Conservation (phyloP, 2,888 invertebrate species). For the Hemithea aestivaria region DNA sequence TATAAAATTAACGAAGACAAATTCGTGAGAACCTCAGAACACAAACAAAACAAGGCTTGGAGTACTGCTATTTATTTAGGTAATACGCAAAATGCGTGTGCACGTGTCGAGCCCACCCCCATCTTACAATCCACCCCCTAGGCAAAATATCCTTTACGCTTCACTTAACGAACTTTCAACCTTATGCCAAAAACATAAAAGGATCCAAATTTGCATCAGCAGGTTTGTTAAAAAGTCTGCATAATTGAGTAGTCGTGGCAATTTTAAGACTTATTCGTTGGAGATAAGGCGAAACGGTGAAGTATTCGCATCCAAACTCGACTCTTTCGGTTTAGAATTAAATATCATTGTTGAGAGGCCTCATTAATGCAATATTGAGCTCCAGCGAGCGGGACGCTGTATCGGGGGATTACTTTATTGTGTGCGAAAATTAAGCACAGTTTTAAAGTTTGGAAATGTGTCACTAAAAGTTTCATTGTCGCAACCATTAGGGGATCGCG, state of each 20-base stretch:
- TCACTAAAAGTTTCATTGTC: conserved; percentile 25
- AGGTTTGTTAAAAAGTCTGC: conserved; percentile 20
- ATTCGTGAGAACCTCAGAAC: conserved; percentile 63
- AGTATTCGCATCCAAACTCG: conserved; percentile 32
- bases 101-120: conserved; percentile 62
- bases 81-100: conserved; percentile 71
- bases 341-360: conserved; percentile 71
- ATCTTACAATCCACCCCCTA: conserved; percentile 31
- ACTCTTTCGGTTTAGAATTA: conserved; percentile 69
- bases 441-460: conserved; percentile 34
- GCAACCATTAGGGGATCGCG: conserved; percentile 8
- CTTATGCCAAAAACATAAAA: conserved; percentile 22
- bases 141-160: conserved; percentile 13
- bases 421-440: conserved; percentile 63
- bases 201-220: conserved; percentile 13
- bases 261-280: conserved; percentile 35
- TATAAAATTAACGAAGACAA: conserved; percentile 41
- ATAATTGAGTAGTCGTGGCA: conserved; percentile 19
- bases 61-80: conserved; percentile 69
- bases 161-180: conserved; percentile 25
- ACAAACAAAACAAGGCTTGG: conserved; percentile 49
- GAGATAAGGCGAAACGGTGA: conserved; percentile 24
- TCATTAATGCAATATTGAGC: conserved; percentile 74
- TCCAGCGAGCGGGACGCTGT: conserved; percentile 44
- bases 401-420: conserved; percentile 60